These are phyloP conservation scores for Chironomus tentans DNA, from an alignment of 2,888 invertebrate genomes.

Conservation along the genomic window DNA sequence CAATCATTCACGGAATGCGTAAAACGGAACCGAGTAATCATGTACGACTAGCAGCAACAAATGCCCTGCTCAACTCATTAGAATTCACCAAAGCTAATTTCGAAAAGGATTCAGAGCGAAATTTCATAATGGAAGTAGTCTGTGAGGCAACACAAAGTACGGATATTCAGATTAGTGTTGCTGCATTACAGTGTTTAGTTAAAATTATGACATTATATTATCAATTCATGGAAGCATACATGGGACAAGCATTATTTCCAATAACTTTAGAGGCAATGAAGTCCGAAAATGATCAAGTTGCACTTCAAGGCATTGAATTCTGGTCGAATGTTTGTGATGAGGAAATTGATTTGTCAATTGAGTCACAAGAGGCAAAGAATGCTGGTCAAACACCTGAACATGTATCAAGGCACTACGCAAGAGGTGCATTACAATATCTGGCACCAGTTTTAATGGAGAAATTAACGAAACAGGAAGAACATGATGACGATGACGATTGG, in stretches of 20 bases:
- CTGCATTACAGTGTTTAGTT: conserved; percentile 93
- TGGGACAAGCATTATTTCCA: conserved; percentile 95
- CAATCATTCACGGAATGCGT: conserved; percentile 98
- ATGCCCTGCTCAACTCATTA: conserved; percentile 89
- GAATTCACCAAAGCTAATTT: conserved; percentile 99
- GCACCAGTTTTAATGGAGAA: conserved; percentile 91
- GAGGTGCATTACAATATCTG: conserved; percentile 90
- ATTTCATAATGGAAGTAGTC: conserved; percentile 99
- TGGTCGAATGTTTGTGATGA: conserved; percentile 99
- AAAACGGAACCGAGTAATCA: conserved; percentile 86
- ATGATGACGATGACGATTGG: conserved; percentile 99
- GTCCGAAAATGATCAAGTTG: conserved; percentile 89
- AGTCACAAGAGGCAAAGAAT: conserved; percentile 89
- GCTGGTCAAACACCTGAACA: conserved; percentile 86
- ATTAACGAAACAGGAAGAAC: conserved; percentile 92
- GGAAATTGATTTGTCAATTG: conserved; percentile 91
- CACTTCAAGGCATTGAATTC: conserved; percentile 98
- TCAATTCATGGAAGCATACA: conserved; percentile 98
- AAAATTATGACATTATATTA: conserved; percentile 98
- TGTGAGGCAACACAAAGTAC: conserved; percentile 96
- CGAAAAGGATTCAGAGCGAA: conserved; percentile 92
- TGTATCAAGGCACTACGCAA: conserved; percentile 94
- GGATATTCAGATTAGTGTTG: conserved; percentile 88
- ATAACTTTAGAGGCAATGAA: conserved; percentile 99
- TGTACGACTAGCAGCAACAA: conserved; percentile 93